Conservation (phyloP, 2,113 vertebrate genomes). For the Epinephelus cyanopodus region DNA sequence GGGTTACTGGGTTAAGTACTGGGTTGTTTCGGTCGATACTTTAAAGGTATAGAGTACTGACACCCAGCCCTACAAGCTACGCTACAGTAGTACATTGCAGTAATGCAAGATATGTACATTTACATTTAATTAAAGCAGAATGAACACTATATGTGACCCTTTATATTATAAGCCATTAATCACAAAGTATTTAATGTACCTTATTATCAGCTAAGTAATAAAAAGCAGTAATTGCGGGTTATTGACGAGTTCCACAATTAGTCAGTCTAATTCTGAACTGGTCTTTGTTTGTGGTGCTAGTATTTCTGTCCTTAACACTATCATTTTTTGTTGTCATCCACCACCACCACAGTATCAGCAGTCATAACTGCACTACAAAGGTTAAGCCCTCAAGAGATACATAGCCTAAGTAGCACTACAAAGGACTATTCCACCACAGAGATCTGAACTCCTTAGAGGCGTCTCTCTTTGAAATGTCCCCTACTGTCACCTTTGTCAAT, state of each 20-base stretch:
- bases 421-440: constrained; percentile 41
- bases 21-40: too few species aligned
- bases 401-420: constrained; percentile 34
- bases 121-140: background rate
- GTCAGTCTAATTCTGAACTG: background rate
- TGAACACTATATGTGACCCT: background rate
- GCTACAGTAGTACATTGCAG: background rate
- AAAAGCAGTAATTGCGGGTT: background rate
- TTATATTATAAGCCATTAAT: background rate
- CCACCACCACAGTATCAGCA: background rate
- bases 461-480: constrained; percentile 73
- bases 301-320: too few species aligned
- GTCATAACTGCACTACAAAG: constrained; percentile 27
- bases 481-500: constrained; percentile 74
- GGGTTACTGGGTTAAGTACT: too few species aligned
- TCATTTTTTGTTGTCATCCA: constrained; percentile 1
- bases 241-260: background rate
- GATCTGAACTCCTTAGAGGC: constrained; percentile 45
- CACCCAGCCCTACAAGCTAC: too few species aligned
- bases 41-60: too few species aligned
- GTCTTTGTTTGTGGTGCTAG: background rate
- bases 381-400: constrained; percentile 16
- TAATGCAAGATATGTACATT: background rate
- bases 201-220: background rate
- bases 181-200: background rate